phyloP scores from a whole-genome alignment of 2,797 vertebrate genomes.

The Fistularia tabacaria region DNA sequence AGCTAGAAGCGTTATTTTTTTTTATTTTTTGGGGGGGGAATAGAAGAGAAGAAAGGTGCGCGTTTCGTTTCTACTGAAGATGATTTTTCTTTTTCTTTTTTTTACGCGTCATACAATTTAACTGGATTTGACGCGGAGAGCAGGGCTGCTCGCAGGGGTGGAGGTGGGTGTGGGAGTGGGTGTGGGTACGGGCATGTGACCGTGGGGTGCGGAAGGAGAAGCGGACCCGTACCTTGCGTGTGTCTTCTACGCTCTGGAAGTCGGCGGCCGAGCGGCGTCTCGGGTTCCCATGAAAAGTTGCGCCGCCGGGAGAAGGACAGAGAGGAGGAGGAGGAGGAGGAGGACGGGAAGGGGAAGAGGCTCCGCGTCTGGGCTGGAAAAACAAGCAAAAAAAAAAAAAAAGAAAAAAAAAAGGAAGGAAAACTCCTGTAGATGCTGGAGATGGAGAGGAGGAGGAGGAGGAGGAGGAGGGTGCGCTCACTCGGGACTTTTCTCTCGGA shows the following conservation, averaged over 20 bases:
- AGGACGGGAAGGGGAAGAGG: conserved; percentile 17
- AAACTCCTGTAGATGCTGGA: conserved; percentile 52
- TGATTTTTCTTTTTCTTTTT: neutral
- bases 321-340: conserved; percentile 34
- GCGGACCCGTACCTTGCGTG: neutral
- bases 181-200: neutral
- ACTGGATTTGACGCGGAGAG: conserved; percentile 5
- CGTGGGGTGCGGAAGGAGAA: too few species aligned
- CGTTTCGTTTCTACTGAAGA: too few species aligned
- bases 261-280: conserved; percentile 73
- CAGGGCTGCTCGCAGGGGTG: neutral
- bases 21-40: too few species aligned
- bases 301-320: conserved; percentile 61
- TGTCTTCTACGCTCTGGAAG: conserved; percentile 68
- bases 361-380: neutral
- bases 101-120: conserved; percentile 6
- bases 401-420: neutral
- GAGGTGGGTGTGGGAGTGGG: conserved; percentile 22
- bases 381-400: neutral
- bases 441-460: conserved; percentile 20
- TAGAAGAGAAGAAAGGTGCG: too few species aligned
- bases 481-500: conserved; percentile 29
- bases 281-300: conserved; percentile 82
- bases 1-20: too few species aligned
- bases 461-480: neutral